Percentiles rank a stretch among this genome's conserved stretches.
phyloP scores from a whole-genome alignment of 2,113 vertebrate genomes.

The western clawed frog (Xenopus tropicalis) region DNA sequence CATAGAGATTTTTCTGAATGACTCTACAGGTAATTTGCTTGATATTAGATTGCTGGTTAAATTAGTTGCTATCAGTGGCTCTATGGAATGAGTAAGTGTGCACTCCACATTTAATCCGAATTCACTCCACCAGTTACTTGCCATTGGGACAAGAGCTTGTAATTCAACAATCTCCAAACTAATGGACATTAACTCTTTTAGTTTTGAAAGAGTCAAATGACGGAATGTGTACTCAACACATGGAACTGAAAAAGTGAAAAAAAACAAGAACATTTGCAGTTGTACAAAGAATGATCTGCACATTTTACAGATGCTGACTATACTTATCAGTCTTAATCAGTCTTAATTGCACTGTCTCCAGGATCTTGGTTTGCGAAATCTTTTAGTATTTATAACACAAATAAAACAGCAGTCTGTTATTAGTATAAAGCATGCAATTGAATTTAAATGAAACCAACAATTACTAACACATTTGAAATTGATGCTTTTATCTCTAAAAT shows the following conservation, averaged over 20 bases:
- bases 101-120: constrained; percentile 38
- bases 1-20: constrained; percentile 38
- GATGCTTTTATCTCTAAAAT: too few species aligned
- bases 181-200: constrained; percentile 47
- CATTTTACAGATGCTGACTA: too few species aligned
- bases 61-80: constrained; percentile 36
- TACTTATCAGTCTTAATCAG: too few species aligned
- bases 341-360: too few species aligned
- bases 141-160: constrained; percentile 17
- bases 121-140: constrained; percentile 50
- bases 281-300: too few species aligned
- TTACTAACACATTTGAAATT: too few species aligned
- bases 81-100: constrained; percentile 45
- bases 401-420: too few species aligned
- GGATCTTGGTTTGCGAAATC: too few species aligned
- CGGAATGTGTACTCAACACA: constrained; percentile 29
- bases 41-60: constrained; percentile 25
- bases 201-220: constrained; percentile 44
- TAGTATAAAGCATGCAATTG: too few species aligned
- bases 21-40: constrained; percentile 46
- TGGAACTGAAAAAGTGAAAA: constrained; percentile 48
- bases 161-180: constrained; percentile 43
- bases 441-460: too few species aligned
- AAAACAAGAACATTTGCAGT: too few species aligned
- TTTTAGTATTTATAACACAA: too few species aligned